Evolutionary conservation across 2,113 vertebrate genomes (phyloP), one percentile per base, ranked within the genome.

Genomic region (Spermophilus dauricus): DNA sequence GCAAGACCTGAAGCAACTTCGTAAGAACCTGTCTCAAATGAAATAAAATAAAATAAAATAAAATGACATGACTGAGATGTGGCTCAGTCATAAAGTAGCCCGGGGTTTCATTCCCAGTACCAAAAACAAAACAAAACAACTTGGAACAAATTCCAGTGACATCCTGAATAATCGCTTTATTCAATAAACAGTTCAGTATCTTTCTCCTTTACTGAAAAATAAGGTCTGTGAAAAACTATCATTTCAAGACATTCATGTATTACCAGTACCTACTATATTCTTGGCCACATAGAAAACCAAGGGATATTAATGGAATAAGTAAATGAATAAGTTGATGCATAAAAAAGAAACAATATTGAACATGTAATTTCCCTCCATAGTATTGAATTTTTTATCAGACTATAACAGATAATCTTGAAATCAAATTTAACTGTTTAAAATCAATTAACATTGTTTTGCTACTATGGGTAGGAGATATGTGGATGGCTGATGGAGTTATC

Each of bases 361-460:
- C 8, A 32, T 63, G 3, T 65, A 34, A 20, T 67, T 86, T 83
- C 26, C 24, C 34, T 5, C 12, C 7, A 63, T 42, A 76, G 4
- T 78, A 12, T n/a, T 28, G 61, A 22, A 45, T 2, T 4, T 77
- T 65, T 75, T 51, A 26, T 42, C 4, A 86, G 32, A 90, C 30
- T 12, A 20, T 12, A 20, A 67, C 65, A 93, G 4, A 3, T 51
- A 30, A 8, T 28, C 28, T 91, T 58, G 63, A 10, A 12, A 42
- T 76, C 53, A 48, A 72, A 39, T 63, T 94, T 77, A 83, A 70
- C 53, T 83, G 63, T 77, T 88, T 70, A 61, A 94, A 77, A 61
- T 51, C 12, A 76, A 70, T 24, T 63, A 58, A 77, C 30, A 37
- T 3, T 16, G 8, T 63, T 24, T 34, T 70, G 0, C 51, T 83